Conservation (phyloP, 2,797 vertebrate species). For the Mus caroli region DNA sequence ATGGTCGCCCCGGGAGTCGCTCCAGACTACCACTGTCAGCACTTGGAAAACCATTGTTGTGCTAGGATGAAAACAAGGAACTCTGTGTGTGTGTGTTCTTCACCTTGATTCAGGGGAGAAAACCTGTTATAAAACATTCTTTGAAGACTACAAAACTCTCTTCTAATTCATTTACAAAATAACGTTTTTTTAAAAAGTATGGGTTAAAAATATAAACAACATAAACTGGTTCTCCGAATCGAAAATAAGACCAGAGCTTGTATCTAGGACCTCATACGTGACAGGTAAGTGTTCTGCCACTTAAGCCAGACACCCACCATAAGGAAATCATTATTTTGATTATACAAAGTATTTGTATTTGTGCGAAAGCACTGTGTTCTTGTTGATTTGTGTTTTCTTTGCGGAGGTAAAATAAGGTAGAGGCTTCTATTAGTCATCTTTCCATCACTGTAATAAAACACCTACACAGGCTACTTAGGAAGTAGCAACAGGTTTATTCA, state of each 20-base stretch:
- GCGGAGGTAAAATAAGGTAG: background rate
- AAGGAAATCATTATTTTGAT: constrained; percentile 8
- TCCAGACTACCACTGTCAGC: background rate
- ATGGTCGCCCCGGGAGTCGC: background rate
- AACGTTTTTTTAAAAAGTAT: background rate
- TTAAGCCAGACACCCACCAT: background rate
- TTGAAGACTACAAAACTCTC: background rate
- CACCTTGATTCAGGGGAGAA: background rate
- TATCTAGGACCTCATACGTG: background rate
- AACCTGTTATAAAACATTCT: background rate
- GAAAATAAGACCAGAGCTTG: background rate
- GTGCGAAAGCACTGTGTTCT: constrained; percentile 2
- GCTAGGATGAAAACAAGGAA: background rate
- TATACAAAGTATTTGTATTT: background rate
- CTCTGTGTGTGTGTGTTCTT: background rate
- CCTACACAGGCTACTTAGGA: background rate
- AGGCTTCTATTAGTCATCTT: background rate
- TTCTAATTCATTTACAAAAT: constrained; percentile 19
- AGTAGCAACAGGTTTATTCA: background rate
- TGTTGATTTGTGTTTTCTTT: background rate
- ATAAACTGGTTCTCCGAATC: background rate
- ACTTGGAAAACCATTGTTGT: background rate
- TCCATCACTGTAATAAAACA: background rate
- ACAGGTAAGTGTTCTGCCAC: background rate
- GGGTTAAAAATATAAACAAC: background rate